These are phyloP conservation scores for Miniopterus natalensis DNA, from an alignment of 2,113 vertebrate genomes.

Conservation along the genomic window DNA sequence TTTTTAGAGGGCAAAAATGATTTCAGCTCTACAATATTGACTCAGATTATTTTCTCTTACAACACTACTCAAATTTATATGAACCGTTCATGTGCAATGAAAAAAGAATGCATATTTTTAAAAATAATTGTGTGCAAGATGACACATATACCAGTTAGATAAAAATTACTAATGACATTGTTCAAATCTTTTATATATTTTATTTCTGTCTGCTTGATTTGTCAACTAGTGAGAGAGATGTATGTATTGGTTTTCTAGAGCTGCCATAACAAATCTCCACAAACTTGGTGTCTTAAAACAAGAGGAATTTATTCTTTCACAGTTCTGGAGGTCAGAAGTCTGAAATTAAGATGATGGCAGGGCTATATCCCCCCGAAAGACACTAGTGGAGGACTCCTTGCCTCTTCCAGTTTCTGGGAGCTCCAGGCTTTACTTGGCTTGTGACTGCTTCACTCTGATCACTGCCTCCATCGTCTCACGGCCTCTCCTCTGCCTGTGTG, in stretches of 20 bases:
- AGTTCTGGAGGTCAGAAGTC: background rate
- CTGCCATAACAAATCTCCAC: background rate
- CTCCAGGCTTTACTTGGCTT: background rate
- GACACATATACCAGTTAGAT: background rate
- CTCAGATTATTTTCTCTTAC: constrained; percentile 42
- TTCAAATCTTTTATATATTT: constrained; percentile 15
- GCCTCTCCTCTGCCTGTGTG: background rate
- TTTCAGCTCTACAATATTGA: background rate
- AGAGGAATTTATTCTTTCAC: background rate
- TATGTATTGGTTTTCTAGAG: background rate
- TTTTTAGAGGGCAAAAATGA: constrained; percentile 38
- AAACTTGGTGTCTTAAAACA: background rate
- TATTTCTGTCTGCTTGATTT: background rate
- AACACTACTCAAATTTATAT: background rate
- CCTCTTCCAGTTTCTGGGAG: background rate
- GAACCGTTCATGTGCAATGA: background rate
- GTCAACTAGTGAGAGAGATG: background rate
- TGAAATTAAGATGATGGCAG: background rate
- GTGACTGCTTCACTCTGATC: background rate
- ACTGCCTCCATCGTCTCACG: background rate
- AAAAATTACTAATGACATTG: constrained; percentile 40
- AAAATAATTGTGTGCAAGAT: background rate
- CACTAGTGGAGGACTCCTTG: background rate
- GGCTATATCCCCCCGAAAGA: rapidly evolving
- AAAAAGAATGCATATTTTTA: background rate